phyloP scores from a whole-genome alignment of 2,888 invertebrate genomes.

The Terebella lapidaria region DNA sequence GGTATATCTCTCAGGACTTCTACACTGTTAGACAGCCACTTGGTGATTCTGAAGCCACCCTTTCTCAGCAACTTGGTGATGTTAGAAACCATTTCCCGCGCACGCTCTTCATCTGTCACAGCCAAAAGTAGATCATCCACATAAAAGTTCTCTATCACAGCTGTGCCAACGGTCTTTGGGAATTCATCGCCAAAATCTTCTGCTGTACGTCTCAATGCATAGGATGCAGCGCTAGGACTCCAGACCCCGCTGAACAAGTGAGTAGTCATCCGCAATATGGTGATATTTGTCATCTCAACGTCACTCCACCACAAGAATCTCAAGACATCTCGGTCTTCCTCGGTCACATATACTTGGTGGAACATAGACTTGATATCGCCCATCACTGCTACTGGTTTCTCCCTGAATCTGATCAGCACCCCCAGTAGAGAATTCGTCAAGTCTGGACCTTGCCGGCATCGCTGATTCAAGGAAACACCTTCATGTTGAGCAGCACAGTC shows the following conservation, averaged over 20 bases:
- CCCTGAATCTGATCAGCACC: background rate
- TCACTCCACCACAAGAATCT: background rate
- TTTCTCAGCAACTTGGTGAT: background rate
- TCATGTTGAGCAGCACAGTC: background rate
- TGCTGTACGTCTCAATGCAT: background rate
- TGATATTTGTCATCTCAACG: background rate
- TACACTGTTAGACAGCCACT: background rate
- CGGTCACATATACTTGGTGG: background rate
- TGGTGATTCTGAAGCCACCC: background rate
- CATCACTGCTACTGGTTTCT: background rate
- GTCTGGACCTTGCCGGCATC: background rate
- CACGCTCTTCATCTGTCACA: background rate
- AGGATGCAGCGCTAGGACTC: background rate
- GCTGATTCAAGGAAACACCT: background rate
- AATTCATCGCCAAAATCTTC: background rate
- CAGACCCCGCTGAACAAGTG: background rate
- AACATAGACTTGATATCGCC: background rate
- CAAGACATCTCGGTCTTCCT: background rate
- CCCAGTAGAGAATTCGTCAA: background rate
- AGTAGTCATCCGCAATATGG: background rate
- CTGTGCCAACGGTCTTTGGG: background rate
- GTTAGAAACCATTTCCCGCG: background rate
- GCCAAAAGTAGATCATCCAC: background rate
- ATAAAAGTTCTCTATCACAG: background rate
- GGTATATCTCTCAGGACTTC: background rate